Evolutionary conservation across 2,888 invertebrate genomes (phyloP).

Genomic region (Agriopis marginaria): DNA sequence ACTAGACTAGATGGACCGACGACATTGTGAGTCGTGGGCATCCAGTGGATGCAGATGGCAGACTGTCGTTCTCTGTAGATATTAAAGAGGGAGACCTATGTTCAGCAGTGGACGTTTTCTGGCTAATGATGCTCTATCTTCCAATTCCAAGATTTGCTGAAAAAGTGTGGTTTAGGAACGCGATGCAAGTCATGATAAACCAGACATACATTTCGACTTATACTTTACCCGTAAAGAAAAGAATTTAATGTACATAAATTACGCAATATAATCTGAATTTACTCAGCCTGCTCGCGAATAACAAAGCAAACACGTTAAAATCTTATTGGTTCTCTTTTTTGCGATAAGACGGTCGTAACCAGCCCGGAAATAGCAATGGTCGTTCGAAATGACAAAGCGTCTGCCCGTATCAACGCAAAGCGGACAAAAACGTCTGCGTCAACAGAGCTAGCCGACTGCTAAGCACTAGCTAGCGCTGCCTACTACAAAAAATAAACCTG

Average conservation of each 20-base stretch:
- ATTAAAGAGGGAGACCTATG: too few relatives aligned
- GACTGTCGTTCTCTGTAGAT: too few relatives aligned
- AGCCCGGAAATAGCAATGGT: constrained; percentile 68
- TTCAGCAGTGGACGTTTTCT: too few relatives aligned
- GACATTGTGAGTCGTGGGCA: too few relatives aligned
- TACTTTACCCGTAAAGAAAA: neutral
- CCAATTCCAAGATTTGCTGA: constrained; percentile 50
- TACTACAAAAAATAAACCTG: constrained; percentile 40
- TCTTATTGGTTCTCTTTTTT: constrained; percentile 55
- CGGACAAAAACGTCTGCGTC: constrained; percentile 70
- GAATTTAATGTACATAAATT: neutral
- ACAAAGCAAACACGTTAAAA: constrained; percentile 45
- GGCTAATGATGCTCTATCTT: constrained; percentile 22
- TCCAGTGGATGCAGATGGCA: too few relatives aligned
- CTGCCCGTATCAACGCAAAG: constrained; percentile 62
- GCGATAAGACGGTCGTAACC: constrained; percentile 51
- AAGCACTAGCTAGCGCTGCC: constrained; percentile 59
- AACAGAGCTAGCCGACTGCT: constrained; percentile 63
- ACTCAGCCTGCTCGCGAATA: constrained; percentile 29
- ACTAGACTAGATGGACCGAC: too few relatives aligned
- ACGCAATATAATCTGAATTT: constrained; percentile 36
- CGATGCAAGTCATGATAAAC: constrained; percentile 24
- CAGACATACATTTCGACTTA: neutral
- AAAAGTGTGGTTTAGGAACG: constrained; percentile 55
- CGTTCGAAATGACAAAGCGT: constrained; percentile 72